Evolutionary conservation across 2,113 vertebrate species (phyloP).

Genomic region (Rissa tridactyla): DNA sequence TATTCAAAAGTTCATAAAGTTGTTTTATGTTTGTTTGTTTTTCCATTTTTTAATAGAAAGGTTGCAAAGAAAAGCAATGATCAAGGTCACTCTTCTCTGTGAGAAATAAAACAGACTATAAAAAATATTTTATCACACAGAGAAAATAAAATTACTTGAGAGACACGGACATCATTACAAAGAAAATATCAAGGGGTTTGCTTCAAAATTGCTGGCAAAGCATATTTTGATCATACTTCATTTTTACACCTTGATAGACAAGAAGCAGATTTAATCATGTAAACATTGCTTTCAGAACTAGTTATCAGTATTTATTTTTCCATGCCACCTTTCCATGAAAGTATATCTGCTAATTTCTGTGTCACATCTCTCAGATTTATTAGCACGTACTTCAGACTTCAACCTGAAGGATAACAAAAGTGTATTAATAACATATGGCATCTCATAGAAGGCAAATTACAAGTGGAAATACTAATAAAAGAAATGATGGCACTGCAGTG

Average conservation of each 20-base stretch:
- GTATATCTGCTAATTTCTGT: neutral
- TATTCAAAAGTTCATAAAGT: neutral
- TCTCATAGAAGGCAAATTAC: neutral
- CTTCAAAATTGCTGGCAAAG: neutral
- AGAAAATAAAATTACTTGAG: constrained; percentile 39
- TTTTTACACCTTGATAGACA: neutral
- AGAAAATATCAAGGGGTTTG: neutral
- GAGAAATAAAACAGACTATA: neutral
- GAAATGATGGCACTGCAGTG: neutral
- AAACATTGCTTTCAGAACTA: neutral
- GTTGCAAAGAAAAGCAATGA: neutral
- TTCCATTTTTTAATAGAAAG: neutral
- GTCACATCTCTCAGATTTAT: neutral
- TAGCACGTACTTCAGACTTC: neutral
- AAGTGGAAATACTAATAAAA: neutral
- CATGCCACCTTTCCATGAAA: neutral
- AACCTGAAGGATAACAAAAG: neutral
- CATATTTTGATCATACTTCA: neutral
- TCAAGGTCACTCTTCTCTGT: neutral
- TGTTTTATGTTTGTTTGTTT: neutral
- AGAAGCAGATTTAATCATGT: neutral
- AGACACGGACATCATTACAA: neutral
- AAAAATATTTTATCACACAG: constrained; percentile 18
- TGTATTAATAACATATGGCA: neutral
- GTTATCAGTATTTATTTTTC: neutral